phyloP scores from a whole-genome alignment of 1,140 invertebrate genomes.

The Rhyzopertha dominica region DNA sequence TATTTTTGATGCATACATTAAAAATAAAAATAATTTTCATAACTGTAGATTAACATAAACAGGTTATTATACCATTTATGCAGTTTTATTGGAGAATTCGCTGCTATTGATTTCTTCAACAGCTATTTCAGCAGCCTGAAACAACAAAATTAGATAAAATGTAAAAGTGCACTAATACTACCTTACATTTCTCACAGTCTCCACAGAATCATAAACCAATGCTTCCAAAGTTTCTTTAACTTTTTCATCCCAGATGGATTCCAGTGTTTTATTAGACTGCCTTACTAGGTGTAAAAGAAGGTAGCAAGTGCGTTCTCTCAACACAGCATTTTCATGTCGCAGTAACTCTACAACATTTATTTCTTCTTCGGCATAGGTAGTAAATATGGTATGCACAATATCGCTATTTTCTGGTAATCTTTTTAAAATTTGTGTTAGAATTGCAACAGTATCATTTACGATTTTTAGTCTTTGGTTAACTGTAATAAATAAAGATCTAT shows the following conservation, averaged over 20 bases:
- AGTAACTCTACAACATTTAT: constrained; percentile 58
- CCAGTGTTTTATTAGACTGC: constrained; percentile 55
- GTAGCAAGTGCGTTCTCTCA: constrained; percentile 61
- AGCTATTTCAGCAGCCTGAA: constrained; percentile 50
- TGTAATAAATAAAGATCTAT: constrained; percentile 46
- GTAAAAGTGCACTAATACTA: constrained; percentile 13
- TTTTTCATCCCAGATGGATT: constrained; percentile 57
- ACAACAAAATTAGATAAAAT: constrained; percentile 24
- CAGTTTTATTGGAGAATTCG: constrained; percentile 37
- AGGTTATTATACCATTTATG: neutral
- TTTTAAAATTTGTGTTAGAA: constrained; percentile 69
- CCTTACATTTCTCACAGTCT: constrained; percentile 50
- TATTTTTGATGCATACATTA: too few species aligned
- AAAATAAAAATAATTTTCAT: neutral
- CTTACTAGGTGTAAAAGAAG: constrained; percentile 61
- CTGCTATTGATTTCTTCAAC: constrained; percentile 52
- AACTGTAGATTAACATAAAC: neutral
- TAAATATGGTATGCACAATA: constrained; percentile 62
- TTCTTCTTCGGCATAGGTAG: constrained; percentile 20
- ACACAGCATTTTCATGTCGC: constrained; percentile 53
- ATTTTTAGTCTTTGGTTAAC: constrained; percentile 55
- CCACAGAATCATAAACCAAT: constrained; percentile 50
- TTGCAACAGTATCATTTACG: constrained; percentile 61
- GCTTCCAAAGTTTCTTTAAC: constrained; percentile 52
- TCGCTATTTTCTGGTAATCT: constrained; percentile 68